These are phyloP conservation scores for Propithecus perrieri DNA, from an alignment of 2,797 vertebrate genomes.

Conservation along the genomic window DNA sequence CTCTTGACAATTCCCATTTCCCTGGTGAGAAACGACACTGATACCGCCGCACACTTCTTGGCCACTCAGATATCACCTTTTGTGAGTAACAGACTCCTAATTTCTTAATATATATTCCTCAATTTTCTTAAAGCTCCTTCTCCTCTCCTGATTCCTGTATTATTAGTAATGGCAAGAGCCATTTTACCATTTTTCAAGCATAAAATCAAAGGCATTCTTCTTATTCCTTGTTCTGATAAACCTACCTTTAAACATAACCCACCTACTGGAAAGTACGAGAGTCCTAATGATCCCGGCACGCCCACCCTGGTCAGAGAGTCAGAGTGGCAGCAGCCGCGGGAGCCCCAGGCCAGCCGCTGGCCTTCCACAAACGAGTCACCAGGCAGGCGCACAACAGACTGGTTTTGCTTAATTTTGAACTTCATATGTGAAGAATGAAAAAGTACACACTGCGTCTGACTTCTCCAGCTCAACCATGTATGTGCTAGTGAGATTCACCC, in stretches of 20 bases:
- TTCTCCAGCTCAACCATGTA: background rate
- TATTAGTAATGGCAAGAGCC: background rate
- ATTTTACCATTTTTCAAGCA: background rate
- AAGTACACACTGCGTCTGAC: accelerated
- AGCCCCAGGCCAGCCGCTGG: background rate
- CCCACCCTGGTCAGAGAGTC: background rate
- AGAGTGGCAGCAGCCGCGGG: background rate
- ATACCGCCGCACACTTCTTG: background rate
- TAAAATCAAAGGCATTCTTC: background rate
- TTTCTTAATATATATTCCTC: background rate
- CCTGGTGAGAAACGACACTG: background rate
- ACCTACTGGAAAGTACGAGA: background rate
- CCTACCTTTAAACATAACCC: background rate
- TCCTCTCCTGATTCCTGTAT: background rate
- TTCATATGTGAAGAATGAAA: accelerated
- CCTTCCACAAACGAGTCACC: background rate
- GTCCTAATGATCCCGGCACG: accelerated
- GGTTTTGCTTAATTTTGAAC: background rate
- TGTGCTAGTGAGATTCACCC: accelerated
- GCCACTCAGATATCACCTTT: background rate
- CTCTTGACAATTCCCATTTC: background rate
- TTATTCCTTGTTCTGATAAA: background rate
- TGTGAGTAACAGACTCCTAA: background rate
- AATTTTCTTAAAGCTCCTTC: background rate
- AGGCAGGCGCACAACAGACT: too few species aligned